Conservation (phyloP, 1,140 invertebrate genomes). For the Caenorhabditis briggsae region DNA sequence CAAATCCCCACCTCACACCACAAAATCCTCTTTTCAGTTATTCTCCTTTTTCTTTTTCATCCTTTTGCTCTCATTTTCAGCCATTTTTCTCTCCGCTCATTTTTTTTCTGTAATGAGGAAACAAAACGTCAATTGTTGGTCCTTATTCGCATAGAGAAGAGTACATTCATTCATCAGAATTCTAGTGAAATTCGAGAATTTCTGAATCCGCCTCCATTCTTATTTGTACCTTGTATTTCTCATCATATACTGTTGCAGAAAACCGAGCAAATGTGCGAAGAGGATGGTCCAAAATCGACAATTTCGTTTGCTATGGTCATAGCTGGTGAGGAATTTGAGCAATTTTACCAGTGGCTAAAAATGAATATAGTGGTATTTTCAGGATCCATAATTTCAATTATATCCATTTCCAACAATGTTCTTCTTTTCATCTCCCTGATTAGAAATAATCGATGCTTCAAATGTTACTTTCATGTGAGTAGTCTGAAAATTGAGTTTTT, state of each 20-base stretch:
- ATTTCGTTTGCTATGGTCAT: slow-evolving; percentile 47
- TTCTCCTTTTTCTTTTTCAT: neutral
- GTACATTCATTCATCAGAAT: slow-evolving; percentile 12
- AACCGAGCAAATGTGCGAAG: slow-evolving; percentile 30
- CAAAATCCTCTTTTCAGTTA: slow-evolving; percentile 3
- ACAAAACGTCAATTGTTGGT: slow-evolving; percentile 30
- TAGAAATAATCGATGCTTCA: slow-evolving; percentile 38
- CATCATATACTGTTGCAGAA: neutral
- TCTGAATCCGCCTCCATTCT: neutral
- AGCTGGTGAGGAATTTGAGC: neutral
- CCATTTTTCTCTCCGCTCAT: neutral
- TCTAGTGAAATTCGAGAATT: slow-evolving; percentile 25
- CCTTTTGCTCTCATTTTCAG: neutral
- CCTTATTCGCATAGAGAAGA: slow-evolving; percentile 20
- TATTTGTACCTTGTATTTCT: neutral
- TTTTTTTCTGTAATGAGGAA: slow-evolving; percentile 37
- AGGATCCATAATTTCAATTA: slow-evolving; percentile 55
- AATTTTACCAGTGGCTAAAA: neutral
- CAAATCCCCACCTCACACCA: neutral
- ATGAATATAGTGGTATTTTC: slow-evolving; percentile 1
- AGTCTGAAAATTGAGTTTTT: no score
- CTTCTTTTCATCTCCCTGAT: slow-evolving; percentile 47
- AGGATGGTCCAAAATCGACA: slow-evolving; percentile 39
- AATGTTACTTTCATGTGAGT: slow-evolving; percentile 58
- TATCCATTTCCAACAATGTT: slow-evolving; percentile 53